Conservation (phyloP, 2,113 vertebrate species). For the Daboia siamensis region DNA sequence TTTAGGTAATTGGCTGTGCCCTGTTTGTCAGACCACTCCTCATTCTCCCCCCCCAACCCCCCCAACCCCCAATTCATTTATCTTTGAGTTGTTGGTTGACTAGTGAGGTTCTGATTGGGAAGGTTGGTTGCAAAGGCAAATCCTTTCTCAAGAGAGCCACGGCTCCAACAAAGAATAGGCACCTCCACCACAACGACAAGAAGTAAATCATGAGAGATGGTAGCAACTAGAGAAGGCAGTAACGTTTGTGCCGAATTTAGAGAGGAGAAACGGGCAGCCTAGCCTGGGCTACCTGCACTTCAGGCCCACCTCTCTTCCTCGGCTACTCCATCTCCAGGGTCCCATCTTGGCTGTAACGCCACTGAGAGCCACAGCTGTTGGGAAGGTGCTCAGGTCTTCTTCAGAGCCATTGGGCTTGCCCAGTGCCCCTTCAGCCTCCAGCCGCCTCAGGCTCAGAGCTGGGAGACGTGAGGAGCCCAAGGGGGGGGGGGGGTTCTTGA, state of each 20-base stretch:
- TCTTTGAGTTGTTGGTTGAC: not conserved
- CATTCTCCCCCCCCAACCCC: accelerated
- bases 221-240: accelerated
- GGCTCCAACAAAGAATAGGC: not conserved
- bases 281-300: accelerated
- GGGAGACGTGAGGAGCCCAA: slow-evolving; percentile 54
- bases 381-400: slow-evolving; percentile 35
- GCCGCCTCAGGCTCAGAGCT: slow-evolving; percentile 55
- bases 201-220: not conserved
- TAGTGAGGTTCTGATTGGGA: slow-evolving; percentile 34
- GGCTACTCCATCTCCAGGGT: not conserved
- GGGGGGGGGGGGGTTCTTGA: slow-evolving; percentile 62
- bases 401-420: slow-evolving; percentile 50
- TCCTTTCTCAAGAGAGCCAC: not conserved
- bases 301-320: accelerated
- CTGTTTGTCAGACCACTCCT: accelerated
- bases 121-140: not conserved
- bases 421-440: slow-evolving; percentile 48
- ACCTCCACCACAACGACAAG: not conserved
- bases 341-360: not conserved
- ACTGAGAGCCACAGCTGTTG: not conserved
- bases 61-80: not conserved
- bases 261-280: not conserved
- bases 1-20: accelerated
- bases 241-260: accelerated